These are phyloP conservation scores for Lycocorax pyrrhopterus DNA, from an alignment of 2,113 vertebrate genomes.

Conservation along the genomic window DNA sequence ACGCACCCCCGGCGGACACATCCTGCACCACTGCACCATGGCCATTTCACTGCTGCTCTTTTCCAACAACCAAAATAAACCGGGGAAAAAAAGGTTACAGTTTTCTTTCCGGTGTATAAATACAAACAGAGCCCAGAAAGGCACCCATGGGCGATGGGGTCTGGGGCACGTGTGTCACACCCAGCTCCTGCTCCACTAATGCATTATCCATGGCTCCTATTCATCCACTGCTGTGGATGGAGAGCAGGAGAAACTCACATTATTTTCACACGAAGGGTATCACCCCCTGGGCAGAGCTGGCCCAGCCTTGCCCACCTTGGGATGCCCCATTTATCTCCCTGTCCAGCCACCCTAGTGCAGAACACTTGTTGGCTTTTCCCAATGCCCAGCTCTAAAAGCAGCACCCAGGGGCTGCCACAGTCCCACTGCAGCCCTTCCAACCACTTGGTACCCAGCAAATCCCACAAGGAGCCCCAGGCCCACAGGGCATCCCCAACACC, in stretches of 20 bases:
- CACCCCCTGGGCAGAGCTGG: neutral
- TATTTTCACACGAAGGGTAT: accelerated
- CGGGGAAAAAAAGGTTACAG: accelerated
- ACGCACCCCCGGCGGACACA: accelerated
- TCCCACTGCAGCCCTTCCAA: too few species aligned
- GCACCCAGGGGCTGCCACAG: accelerated
- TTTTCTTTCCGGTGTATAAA: neutral
- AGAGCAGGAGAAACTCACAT: accelerated
- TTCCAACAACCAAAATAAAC: neutral
- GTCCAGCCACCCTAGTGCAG: accelerated
- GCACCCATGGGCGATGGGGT: neutral
- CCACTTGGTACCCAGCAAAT: neutral
- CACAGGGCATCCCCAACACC: neutral
- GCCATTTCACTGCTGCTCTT: neutral
- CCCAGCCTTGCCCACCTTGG: neutral
- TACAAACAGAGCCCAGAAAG: neutral
- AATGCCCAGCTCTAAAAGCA: neutral
- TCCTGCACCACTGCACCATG: accelerated
- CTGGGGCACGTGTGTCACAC: neutral
- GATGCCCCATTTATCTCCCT: neutral
- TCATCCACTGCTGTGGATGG: neutral
- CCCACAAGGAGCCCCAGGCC: neutral
- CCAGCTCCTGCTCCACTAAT: neutral
- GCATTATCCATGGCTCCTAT: neutral
- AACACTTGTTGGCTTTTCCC: neutral